Evolutionary conservation across 2,113 vertebrate genomes (phyloP), one percentile per base, ranked within the genome.

Genomic region (Cyrtonyx montezumae): DNA sequence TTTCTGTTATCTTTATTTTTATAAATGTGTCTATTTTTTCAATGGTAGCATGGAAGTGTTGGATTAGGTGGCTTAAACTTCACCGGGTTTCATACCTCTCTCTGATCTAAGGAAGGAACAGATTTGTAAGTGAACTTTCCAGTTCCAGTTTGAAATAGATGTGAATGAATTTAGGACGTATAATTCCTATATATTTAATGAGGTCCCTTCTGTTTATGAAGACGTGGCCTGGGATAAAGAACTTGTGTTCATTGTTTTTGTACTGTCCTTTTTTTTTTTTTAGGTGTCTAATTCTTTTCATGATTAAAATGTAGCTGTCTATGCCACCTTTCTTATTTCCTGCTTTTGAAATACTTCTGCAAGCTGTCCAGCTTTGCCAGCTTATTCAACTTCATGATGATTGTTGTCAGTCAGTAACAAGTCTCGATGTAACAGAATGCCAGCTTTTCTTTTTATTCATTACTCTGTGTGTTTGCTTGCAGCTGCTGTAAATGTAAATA

Each of bases 161-260:
- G 10, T 62, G 68, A 88, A 79, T 85, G 77, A 68, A 85, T 78
- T 94, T 67, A 86, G 84, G 68, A 8, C 81, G 70, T 40, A 17
- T 86, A 56, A 90, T 86, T 67, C 42, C 90, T 97, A 22, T 68
- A 65, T 61, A 45, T 91, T 76, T 95, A 77, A n/a, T n/a, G 79
- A 16, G 51, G 15, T 88, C 78, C 66, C 82, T 93, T 56, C 68
- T 68, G 15, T 74, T 96, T 51, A 82, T 80, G 89, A 96, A 88
- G 90, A 94, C 90, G 53, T 83, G 36, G 76, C 78, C 15, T 76
- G 93, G 73, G 95, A 78, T 96, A 91, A 90, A 96, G 90, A 74
- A 95, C 80, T 96, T 95, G 89, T 91, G 79, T 93, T 91, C 87
- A 91, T 88, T 94, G 87, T 97, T 91, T 92, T 95, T 95, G 46